Evolutionary conservation across 2,888 invertebrate genomes (phyloP).

Genomic region (Luperina nickerlii): DNA sequence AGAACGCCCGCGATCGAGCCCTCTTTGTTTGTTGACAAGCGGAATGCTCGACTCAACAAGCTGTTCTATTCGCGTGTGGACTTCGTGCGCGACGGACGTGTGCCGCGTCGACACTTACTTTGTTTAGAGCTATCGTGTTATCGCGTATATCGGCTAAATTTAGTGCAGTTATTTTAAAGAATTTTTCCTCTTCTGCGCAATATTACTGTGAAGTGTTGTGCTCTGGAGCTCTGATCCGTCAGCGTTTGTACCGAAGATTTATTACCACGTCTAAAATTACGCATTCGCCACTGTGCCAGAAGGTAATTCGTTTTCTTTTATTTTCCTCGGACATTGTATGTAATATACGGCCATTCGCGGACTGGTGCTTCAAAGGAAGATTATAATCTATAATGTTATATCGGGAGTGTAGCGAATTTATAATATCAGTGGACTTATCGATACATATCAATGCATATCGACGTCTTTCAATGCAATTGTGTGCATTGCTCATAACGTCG

Average conservation of each 20-base stretch:
- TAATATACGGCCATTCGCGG: slow-evolving; percentile 54
- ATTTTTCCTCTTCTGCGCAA: slow-evolving; percentile 78
- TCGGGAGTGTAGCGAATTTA: slow-evolving; percentile 56
- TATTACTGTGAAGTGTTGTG: slow-evolving; percentile 81
- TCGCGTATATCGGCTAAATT: slow-evolving; percentile 82
- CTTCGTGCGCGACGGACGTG: slow-evolving; percentile 78
- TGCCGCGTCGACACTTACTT: slow-evolving; percentile 66
- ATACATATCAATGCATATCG: slow-evolving; percentile 52
- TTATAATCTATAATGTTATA: slow-evolving; percentile 51
- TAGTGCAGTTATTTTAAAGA: slow-evolving; percentile 81
- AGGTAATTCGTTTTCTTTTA: slow-evolving; percentile 80
- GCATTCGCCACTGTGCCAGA: slow-evolving; percentile 82
- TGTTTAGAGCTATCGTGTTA: slow-evolving; percentile 78
- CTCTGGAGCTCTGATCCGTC: slow-evolving; percentile 72
- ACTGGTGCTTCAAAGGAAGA: slow-evolving; percentile 39
- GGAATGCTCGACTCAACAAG: slow-evolving; percentile 74
- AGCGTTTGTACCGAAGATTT: slow-evolving; percentile 76
- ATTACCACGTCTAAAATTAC: slow-evolving; percentile 81
- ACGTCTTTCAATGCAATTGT: slow-evolving; percentile 62
- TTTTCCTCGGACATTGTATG: slow-evolving; percentile 68
- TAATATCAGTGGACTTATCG: slow-evolving; percentile 59
- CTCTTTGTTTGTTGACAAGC: slow-evolving; percentile 90
- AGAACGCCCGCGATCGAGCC: slow-evolving; percentile 80
- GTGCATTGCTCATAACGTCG: slow-evolving; percentile 53
- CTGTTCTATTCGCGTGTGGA: slow-evolving; percentile 78